phyloP scores from a whole-genome alignment of 2,797 vertebrate species.

The Rhinella marina region DNA sequence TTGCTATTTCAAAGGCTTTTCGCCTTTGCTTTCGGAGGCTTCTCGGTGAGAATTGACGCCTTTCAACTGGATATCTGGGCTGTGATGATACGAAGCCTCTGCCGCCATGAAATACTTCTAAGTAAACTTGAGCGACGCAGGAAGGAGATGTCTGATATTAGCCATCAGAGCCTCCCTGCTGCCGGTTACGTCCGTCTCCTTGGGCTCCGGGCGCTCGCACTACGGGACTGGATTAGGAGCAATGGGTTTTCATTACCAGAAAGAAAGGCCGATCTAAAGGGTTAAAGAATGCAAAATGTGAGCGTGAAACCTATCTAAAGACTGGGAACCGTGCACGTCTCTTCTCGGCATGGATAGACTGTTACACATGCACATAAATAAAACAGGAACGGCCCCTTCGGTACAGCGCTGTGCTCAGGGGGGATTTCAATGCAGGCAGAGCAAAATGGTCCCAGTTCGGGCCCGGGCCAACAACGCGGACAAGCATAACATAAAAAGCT shows the following conservation, averaged over 20 bases:
- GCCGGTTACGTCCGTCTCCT: background rate
- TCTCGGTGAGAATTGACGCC: conserved; percentile 11
- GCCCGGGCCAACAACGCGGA: background rate
- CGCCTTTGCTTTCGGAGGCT: background rate
- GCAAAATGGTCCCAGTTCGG: background rate
- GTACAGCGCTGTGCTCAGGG: background rate
- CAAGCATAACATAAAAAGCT: background rate
- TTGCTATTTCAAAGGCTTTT: conserved; percentile 26
- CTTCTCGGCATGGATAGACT: background rate
- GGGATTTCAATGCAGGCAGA: background rate
- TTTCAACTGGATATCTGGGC: conserved; percentile 9
- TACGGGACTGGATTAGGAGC: background rate
- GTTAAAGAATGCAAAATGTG: background rate
- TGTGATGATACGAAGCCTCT: conserved; percentile 18
- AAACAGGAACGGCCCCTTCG: background rate
- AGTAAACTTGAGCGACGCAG: background rate
- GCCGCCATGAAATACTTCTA: background rate
- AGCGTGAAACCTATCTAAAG: background rate
- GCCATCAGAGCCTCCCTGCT: background rate
- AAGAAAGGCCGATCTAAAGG: background rate
- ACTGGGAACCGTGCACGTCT: background rate
- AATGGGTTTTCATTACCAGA: background rate
- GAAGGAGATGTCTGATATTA: background rate
- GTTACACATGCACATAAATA: background rate
- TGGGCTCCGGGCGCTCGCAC: background rate